These are phyloP conservation scores for Prietella phreatophila DNA, from an alignment of 2,113 vertebrate genomes.

Conservation along the genomic window DNA sequence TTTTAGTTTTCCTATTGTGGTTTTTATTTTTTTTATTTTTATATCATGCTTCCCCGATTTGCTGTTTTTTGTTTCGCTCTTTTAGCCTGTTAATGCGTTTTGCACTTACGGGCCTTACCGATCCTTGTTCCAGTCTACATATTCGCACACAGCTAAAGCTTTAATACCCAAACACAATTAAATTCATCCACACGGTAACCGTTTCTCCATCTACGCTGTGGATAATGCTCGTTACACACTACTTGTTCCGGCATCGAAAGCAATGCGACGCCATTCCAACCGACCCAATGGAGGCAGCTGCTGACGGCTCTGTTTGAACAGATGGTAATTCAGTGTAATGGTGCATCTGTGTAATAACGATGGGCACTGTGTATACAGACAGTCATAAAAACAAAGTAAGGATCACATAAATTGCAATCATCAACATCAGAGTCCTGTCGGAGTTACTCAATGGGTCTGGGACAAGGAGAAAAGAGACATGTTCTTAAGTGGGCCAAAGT, in stretches of 20 bases:
- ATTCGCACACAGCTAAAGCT: neutral
- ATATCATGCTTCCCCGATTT: neutral
- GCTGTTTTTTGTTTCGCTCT: neutral
- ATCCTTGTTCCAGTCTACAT: neutral
- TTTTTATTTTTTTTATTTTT: neutral
- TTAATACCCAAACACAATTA: constrained; percentile 10
- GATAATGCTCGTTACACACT: constrained; percentile 31
- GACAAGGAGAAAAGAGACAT: constrained; percentile 45
- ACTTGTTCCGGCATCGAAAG: constrained; percentile 51
- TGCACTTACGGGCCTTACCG: neutral
- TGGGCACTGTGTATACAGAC: constrained; percentile 91
- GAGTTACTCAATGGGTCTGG: constrained; percentile 40
- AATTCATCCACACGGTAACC: constrained; percentile 5
- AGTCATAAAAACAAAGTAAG: constrained; percentile 89
- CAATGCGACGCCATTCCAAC: constrained; percentile 51
- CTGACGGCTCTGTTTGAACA: constrained; percentile 83
- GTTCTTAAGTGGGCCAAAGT: constrained; percentile 26
- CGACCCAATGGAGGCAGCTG: constrained; percentile 77
- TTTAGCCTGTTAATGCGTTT: neutral
- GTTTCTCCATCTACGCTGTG: constrained; percentile 32
- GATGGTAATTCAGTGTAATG: constrained; percentile 90
- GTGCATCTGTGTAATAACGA: constrained; percentile 86
- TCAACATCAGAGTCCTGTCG: constrained; percentile 89
- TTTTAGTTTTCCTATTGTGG: neutral
- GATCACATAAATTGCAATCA: constrained; percentile 91